Evolutionary conservation across 2,113 vertebrate genomes (phyloP).

Genomic region (Monopterus albus): DNA sequence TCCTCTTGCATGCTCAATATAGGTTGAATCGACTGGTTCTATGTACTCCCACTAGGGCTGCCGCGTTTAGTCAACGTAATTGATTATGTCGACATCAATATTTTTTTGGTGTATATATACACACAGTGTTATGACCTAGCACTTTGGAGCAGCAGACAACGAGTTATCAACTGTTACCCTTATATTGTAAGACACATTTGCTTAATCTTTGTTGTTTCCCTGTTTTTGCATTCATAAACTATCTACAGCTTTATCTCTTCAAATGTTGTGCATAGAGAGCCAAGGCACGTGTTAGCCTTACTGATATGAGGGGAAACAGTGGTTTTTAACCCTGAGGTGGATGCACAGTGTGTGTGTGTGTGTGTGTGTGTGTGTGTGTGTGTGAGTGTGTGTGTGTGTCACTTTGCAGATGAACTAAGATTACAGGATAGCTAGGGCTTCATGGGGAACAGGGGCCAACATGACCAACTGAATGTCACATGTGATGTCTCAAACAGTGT

Average conservation of each 20-base stretch:
- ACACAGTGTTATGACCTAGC: too few species aligned
- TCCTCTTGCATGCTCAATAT: not conserved
- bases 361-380: not conserved
- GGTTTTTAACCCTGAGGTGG: slow-evolving; percentile 32
- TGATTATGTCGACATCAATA: too few species aligned
- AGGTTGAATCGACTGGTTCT: too few species aligned
- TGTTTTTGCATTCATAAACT: slow-evolving; percentile 40
- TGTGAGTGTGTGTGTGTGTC: not conserved
- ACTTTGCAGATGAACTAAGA: slow-evolving; percentile 28
- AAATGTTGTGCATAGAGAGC: slow-evolving; percentile 14
- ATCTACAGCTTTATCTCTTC: slow-evolving; percentile 46
- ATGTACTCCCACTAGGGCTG: too few species aligned
- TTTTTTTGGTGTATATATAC: too few species aligned
- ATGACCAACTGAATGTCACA: too few species aligned
- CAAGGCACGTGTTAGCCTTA: not conserved
- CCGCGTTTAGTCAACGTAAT: too few species aligned
- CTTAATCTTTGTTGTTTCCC: slow-evolving; percentile 29
- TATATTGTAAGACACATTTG: not conserved
- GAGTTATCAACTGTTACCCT: slow-evolving; percentile 5
- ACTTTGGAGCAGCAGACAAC: slow-evolving; percentile 23
- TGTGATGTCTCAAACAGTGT: not conserved
- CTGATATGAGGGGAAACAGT: slow-evolving; percentile 10
- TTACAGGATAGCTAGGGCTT: too few species aligned
- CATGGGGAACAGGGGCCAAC: too few species aligned
- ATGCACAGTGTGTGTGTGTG: not conserved